Conservation (phyloP, 2,797 vertebrate species). For the Ceyx erithaca region DNA sequence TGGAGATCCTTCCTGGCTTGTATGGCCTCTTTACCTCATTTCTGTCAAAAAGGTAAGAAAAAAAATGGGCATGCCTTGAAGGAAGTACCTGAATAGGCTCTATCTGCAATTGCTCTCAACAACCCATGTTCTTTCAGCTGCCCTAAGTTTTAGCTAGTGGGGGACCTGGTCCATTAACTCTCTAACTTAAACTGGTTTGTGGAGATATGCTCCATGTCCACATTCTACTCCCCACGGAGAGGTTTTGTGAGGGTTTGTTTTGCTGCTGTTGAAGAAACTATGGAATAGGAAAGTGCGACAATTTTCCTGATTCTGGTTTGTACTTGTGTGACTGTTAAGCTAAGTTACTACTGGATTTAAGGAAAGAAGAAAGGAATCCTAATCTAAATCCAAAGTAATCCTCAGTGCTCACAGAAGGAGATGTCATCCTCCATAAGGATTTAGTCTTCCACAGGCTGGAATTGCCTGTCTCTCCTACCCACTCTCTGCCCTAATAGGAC, state of each 20-base stretch:
- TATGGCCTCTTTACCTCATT: neutral
- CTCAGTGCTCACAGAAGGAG: neutral
- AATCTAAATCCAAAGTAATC: neutral
- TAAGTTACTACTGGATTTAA: neutral
- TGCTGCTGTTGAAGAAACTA: neutral
- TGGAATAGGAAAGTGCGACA: neutral
- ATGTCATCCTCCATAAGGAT: neutral
- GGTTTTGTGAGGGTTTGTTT: neutral
- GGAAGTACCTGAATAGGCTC: neutral
- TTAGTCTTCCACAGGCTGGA: neutral
- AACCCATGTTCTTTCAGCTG: neutral
- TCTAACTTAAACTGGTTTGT: neutral
- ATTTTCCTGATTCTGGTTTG: neutral
- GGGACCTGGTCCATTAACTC: neutral
- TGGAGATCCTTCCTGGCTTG: neutral
- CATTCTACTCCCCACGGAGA: neutral
- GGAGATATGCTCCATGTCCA: neutral
- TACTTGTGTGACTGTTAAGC: neutral
- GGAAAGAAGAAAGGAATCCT: neutral
- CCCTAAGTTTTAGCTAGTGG: neutral
- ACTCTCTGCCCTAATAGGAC: neutral
- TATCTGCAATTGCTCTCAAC: neutral
- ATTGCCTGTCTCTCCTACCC: neutral
- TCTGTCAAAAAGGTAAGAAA: neutral
- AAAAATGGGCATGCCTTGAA: neutral